These are phyloP conservation scores for Eubasilissa regina DNA, from an alignment of 1,140 invertebrate species.

Conservation along the genomic window DNA sequence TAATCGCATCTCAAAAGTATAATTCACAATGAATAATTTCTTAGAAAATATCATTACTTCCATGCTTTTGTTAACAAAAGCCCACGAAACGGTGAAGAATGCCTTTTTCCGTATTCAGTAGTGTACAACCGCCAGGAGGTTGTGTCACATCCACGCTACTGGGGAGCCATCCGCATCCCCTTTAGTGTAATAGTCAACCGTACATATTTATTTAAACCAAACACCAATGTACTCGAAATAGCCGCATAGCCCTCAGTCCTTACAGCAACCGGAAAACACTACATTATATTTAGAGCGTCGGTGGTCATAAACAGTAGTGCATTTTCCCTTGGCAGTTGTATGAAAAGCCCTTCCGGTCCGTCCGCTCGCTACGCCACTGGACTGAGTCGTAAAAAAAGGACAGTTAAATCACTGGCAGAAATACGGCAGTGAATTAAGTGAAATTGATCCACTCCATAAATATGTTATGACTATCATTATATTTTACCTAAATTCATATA, in stretches of 20 bases:
- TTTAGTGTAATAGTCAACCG: background rate
- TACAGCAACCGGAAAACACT: slow-evolving; percentile 49
- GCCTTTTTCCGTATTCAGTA: slow-evolving; percentile 4
- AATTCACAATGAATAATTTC: too few species aligned
- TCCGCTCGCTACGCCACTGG: slow-evolving; percentile 4
- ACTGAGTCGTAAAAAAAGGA: slow-evolving; percentile 12
- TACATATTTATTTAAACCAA: slow-evolving; percentile 32
- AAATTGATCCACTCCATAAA: too few species aligned
- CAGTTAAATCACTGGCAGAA: slow-evolving; percentile 9
- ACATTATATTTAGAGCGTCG: slow-evolving; percentile 54
- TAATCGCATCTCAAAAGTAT: too few species aligned
- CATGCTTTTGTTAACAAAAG: slow-evolving; percentile 1
- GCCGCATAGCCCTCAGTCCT: slow-evolving; percentile 17
- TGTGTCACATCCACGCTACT: background rate
- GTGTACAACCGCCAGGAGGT: background rate
- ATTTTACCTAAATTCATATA: too few species aligned
- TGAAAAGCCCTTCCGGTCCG: slow-evolving; percentile 45
- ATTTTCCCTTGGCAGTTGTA: slow-evolving; percentile 44
- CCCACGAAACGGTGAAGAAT: background rate
- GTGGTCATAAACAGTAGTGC: slow-evolving; percentile 50
- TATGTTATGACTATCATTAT: too few species aligned
- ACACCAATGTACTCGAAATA: slow-evolving; percentile 23
- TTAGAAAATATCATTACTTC: too few species aligned
- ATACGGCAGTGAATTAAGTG: too few species aligned
- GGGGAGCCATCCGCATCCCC: background rate